A percentile compares a stretch with the other conserved stretches of the same genome.
phyloP scores from a whole-genome alignment of 2,113 vertebrate genomes.

The Pedetes capensis region DNA sequence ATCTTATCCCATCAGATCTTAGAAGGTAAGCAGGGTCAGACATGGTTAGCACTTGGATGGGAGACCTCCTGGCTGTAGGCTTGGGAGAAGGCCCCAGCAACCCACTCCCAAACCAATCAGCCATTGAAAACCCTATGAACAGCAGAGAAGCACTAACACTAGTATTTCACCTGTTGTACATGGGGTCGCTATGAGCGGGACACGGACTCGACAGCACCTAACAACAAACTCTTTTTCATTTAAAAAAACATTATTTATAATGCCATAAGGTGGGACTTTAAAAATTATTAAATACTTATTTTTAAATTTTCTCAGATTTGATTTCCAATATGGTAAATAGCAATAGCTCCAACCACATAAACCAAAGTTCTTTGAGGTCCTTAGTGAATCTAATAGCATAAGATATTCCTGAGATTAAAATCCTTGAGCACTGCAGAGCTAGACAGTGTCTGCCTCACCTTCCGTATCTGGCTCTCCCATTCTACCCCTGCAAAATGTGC shows the following conservation, averaged over 20 bases:
- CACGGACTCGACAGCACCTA: too few species aligned
- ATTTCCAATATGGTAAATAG: background rate
- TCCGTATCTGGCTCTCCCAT: background rate
- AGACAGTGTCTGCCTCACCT: background rate
- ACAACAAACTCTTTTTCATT: background rate
- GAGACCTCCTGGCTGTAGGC: too few species aligned
- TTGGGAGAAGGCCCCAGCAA: too few species aligned
- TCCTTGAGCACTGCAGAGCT: background rate
- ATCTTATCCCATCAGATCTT: too few species aligned
- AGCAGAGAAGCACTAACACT: too few species aligned
- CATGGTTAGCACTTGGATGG: too few species aligned
- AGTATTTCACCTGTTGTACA: too few species aligned
- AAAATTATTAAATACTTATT: background rate
- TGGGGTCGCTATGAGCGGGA: too few species aligned
- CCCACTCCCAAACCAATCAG: too few species aligned
- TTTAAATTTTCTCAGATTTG: background rate
- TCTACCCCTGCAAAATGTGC: background rate
- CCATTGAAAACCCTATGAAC: too few species aligned
- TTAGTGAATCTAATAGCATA: background rate
- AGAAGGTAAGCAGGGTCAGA: too few species aligned
- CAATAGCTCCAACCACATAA: background rate
- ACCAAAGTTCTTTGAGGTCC: background rate
- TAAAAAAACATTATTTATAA: background rate
- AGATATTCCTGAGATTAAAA: background rate
- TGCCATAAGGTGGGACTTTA: background rate